phyloP scores from a whole-genome alignment of 2,113 vertebrate genomes.

The Lepisosteus osseus region DNA sequence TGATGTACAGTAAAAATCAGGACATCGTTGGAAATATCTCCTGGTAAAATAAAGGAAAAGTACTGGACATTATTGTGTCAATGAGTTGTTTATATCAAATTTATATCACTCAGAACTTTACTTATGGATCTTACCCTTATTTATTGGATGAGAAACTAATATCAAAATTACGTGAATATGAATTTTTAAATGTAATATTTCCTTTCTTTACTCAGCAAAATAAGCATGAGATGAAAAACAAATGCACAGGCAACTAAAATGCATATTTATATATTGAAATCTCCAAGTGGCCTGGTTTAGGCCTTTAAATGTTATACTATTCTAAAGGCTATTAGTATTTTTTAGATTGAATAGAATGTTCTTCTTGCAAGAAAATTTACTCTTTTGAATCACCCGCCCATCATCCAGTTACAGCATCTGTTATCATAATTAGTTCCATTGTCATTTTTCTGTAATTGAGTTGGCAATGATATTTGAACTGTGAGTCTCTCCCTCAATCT shows the following conservation, averaged over 20 bases:
- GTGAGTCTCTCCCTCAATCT: conserved; percentile 11
- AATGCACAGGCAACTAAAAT: background rate
- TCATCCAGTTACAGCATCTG: conserved; percentile 5
- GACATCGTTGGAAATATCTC: too few species aligned
- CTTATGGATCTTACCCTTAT: too few species aligned
- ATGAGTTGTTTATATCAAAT: too few species aligned
- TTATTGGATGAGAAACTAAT: too few species aligned
- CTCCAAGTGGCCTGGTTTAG: background rate
- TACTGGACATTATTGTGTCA: too few species aligned
- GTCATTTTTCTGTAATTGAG: conserved; percentile 6
- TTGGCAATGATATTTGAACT: conserved; percentile 5
- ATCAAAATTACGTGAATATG: too few species aligned
- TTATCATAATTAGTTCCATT: background rate
- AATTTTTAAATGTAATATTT: too few species aligned
- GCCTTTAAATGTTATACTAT: conserved; percentile 1
- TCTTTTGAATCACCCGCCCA: background rate
- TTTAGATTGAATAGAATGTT: background rate
- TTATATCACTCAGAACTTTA: too few species aligned
- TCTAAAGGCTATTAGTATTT: background rate
- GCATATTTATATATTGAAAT: background rate
- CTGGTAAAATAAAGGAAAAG: too few species aligned
- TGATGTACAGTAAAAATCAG: too few species aligned
- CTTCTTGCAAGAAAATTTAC: background rate
- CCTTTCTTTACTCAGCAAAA: too few species aligned
- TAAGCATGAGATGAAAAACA: too few species aligned